Evolutionary conservation across 2,888 invertebrate genomes (phyloP).

Genomic region (Clepsis dumicolana): DNA sequence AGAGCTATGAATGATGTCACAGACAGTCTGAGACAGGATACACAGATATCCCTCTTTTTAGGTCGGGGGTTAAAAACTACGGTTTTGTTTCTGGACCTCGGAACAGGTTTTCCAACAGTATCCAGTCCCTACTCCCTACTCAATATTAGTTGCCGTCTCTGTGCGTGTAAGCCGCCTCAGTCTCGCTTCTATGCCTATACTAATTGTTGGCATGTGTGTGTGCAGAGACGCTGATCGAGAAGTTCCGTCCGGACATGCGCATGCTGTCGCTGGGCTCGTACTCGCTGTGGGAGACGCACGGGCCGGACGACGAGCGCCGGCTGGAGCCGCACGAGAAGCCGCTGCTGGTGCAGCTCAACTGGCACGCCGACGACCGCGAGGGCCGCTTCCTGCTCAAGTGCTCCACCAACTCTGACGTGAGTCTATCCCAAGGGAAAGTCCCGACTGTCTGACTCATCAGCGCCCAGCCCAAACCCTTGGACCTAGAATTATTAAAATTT

Average conservation of each 20-base stretch:
- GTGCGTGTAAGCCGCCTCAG: background rate
- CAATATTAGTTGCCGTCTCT: no score
- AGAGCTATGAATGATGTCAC: no score
- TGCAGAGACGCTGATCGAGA: constrained; percentile 96
- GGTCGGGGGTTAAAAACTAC: no score
- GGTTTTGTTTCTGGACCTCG: no score
- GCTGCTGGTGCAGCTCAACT: constrained; percentile 98
- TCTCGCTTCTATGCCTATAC: background rate
- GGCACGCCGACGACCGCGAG: constrained; percentile 99
- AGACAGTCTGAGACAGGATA: no score
- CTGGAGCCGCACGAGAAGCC: constrained; percentile 97
- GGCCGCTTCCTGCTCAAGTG: constrained; percentile 97
- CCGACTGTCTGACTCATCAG: no score
- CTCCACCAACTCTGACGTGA: constrained; percentile 93
- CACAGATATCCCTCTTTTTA: no score
- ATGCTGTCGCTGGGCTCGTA: constrained; percentile 94
- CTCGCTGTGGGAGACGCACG: constrained; percentile 91
- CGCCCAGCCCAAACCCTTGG: no score
- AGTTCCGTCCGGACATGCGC: constrained; percentile 99
- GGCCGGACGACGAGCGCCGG: constrained; percentile 94
- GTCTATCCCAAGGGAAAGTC: no score
- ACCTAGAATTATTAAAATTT: no score
- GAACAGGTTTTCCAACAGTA: no score
- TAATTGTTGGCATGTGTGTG: background rate
- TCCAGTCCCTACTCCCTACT: no score